Evolutionary conservation across 1,140 invertebrate genomes (phyloP).

Genomic region (Meloidogyne chitwoodi): DNA sequence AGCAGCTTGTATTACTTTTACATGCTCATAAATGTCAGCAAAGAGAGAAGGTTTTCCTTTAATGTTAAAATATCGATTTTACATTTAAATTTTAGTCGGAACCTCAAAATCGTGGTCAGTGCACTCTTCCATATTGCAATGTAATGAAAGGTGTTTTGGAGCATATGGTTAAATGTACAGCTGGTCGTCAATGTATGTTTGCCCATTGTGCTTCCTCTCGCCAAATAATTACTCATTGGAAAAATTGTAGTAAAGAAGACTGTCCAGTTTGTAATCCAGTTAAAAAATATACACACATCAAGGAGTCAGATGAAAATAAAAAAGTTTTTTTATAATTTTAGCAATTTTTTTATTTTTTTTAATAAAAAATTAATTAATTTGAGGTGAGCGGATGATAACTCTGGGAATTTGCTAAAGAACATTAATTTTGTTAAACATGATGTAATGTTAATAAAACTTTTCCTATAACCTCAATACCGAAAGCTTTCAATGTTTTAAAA

Average conservation of each 20-base stretch:
- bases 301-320: no score
- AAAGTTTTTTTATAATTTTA: no score
- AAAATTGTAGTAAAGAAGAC: conserved; percentile 85
- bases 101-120: conserved; percentile 60
- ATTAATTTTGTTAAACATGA: no score
- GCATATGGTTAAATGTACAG: conserved; percentile 94
- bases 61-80: background rate
- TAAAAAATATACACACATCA: conserved; percentile 69
- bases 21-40: conserved; percentile 98
- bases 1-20: conserved; percentile 88
- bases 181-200: conserved; percentile 69
- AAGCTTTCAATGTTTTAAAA: no score
- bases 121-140: conserved; percentile 88
- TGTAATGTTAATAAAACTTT: no score
- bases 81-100: background rate
- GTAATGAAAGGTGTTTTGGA: conserved; percentile 98
- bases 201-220: conserved; percentile 94
- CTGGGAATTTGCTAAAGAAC: no score
- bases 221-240: conserved; percentile 98
- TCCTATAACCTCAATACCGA: no score
- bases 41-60: conserved; percentile 67
- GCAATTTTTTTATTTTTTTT: no score
- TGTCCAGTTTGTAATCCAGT: conserved; percentile 95
- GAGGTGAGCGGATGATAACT: no score
- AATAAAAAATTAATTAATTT: no score